Conservation (phyloP, 2,797 vertebrate genomes). For the Hipposideros larvatus region DNA sequence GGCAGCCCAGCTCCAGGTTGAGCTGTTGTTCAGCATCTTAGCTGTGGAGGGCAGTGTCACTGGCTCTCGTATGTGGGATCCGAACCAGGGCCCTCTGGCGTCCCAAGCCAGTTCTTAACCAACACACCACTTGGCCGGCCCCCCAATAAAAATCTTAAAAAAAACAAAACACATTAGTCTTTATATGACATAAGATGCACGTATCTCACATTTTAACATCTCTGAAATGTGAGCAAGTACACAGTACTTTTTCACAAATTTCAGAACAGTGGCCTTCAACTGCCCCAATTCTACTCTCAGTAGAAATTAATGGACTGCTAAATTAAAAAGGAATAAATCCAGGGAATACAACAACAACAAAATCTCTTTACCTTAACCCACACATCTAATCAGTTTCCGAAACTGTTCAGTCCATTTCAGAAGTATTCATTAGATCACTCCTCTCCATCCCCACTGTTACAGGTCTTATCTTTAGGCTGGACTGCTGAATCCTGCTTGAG, state of each 20-base stretch:
- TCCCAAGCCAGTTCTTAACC: too few species aligned
- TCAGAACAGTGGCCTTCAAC: constrained; percentile 32
- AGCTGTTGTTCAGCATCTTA: too few species aligned
- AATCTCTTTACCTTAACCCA: neutral
- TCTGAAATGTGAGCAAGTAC: constrained; percentile 39
- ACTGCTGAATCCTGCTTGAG: neutral
- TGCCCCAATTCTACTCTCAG: neutral
- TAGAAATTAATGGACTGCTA: neutral
- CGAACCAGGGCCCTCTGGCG: too few species aligned
- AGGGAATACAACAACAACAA: neutral
- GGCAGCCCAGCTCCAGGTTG: too few species aligned
- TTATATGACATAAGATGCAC: neutral
- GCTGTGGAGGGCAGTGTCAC: too few species aligned
- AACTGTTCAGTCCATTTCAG: neutral
- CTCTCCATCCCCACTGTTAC: neutral
- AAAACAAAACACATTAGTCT: neutral
- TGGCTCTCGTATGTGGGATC: too few species aligned
- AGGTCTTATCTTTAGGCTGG: neutral
- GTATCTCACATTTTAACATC: constrained; percentile 25
- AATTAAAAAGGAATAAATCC: neutral
- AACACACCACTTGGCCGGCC: too few species aligned
- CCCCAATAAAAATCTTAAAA: too few species aligned
- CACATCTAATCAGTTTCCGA: neutral
- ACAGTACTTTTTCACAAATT: neutral
- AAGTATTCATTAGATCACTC: neutral